Evolutionary conservation across 2,888 invertebrate genomes (phyloP).

Genomic region (Acronicta leporina): DNA sequence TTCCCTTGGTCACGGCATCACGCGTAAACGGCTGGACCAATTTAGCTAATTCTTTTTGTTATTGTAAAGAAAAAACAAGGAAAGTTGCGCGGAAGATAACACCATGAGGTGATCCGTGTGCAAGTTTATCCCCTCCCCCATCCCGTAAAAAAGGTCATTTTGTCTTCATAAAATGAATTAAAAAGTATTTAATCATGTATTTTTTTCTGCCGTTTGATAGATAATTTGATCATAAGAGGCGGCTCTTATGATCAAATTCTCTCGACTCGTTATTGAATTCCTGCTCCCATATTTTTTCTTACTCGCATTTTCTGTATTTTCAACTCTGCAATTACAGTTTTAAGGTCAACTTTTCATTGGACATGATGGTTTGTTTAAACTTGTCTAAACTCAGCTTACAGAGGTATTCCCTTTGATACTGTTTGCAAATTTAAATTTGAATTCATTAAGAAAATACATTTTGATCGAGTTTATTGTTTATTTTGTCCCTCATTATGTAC

Average conservation of each 20-base stretch:
- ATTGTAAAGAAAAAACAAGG: too few species aligned
- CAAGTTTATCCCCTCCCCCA: too few species aligned
- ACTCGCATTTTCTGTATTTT: not conserved
- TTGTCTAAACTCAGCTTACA: slow-evolving; percentile 35
- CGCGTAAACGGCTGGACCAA: too few species aligned
- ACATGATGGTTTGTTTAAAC: slow-evolving; percentile 19
- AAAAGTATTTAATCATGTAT: slow-evolving; percentile 23
- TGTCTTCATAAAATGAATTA: too few species aligned
- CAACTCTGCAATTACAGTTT: not conserved
- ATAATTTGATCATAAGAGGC: too few species aligned
- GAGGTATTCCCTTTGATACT: slow-evolving; percentile 50
- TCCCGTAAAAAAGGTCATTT: too few species aligned
- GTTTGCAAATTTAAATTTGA: slow-evolving; percentile 53
- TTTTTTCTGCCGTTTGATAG: slow-evolving; percentile 38
- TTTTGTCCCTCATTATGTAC: slow-evolving; percentile 23
- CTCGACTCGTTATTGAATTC: slow-evolving; percentile 48
- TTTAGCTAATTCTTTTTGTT: too few species aligned
- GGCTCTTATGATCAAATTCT: slow-evolving; percentile 43
- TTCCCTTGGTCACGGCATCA: too few species aligned
- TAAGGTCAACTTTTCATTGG: slow-evolving; percentile 8
- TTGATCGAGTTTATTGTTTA: slow-evolving; percentile 46
- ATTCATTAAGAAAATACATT: slow-evolving; percentile 50
- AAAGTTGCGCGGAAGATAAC: too few species aligned
- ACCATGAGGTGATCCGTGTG: too few species aligned
- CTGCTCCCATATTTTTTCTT: slow-evolving; percentile 34